A percentile compares a stretch with the other conserved stretches of the same genome.
Conservation (phyloP, 1,140 invertebrate species). For the Diorhabda elongata region DNA sequence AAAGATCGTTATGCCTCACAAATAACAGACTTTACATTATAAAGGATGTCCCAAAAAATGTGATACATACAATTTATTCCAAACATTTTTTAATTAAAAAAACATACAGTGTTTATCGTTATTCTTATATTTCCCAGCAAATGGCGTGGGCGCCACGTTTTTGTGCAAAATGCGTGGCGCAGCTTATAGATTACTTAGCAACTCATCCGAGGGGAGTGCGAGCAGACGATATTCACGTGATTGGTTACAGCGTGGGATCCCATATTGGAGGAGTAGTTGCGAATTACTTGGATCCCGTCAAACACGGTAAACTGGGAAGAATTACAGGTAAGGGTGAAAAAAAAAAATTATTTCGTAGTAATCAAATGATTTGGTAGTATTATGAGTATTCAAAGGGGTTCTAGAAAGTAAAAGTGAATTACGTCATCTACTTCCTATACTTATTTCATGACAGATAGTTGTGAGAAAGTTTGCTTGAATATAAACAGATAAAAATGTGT, state of each 20-base stretch:
- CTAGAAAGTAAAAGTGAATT: constrained; percentile 3
- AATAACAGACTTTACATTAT: no score
- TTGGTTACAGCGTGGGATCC: constrained; percentile 81
- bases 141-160: constrained; percentile 82
- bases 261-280: constrained; percentile 79
- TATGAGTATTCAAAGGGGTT: neutral
- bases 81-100: no score
- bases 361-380: neutral
- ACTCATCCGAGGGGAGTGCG: constrained; percentile 69
- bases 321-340: constrained; percentile 62
- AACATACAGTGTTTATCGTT: no score
- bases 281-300: constrained; percentile 62
- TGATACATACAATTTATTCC: no score
- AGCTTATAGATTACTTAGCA: constrained; percentile 72
- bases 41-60: no score
- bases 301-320: constrained; percentile 64
- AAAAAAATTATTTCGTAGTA: neutral
- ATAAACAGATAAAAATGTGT: no score
- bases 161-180: constrained; percentile 71
- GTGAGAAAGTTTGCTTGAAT: no score
- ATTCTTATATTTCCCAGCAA: constrained; percentile 46
- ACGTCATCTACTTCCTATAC: no score
- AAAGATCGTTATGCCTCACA: no score
- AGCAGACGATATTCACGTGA: constrained; percentile 70
- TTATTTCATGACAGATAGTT: no score